phyloP scores from a whole-genome alignment of 2,113 vertebrate species.

The Cyrtonyx montezumae region DNA sequence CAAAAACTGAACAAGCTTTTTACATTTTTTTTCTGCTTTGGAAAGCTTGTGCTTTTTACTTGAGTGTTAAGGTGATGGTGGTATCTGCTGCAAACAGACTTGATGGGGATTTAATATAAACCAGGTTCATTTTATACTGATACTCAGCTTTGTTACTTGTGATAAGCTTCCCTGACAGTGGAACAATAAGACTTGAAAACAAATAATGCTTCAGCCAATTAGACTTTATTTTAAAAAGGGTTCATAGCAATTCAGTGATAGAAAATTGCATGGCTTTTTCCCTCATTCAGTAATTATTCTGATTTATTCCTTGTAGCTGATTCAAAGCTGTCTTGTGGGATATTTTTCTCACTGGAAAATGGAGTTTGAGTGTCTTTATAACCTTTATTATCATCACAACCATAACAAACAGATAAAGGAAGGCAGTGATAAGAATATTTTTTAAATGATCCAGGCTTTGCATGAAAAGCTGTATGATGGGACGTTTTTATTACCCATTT shows the following conservation, averaged over 20 bases:
- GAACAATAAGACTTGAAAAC: conserved; percentile 37
- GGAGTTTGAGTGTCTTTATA: not conserved
- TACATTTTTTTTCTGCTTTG: not conserved
- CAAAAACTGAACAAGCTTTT: not conserved
- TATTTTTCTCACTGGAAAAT: not conserved
- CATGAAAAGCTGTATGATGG: not conserved
- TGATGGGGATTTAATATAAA: not conserved
- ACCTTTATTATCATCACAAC: not conserved
- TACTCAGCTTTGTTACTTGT: not conserved
- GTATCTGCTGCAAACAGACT: not conserved
- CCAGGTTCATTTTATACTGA: not conserved
- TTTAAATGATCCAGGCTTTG: not conserved
- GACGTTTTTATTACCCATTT: not conserved
- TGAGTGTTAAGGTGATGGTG: not conserved
- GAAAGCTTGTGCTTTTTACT: not conserved
- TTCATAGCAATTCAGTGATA: not conserved
- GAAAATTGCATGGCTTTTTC: not conserved
- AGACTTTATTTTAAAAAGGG: not conserved
- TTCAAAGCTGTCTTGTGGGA: not conserved
- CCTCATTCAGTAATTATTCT: conserved; percentile 5
- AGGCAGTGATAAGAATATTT: not conserved
- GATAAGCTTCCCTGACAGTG: conserved; percentile 28
- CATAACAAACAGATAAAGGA: not conserved
- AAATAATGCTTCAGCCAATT: conserved; percentile 29
- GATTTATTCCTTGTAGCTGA: not conserved